Conservation (phyloP, 2,888 invertebrate species). For the Plebejus anna region DNA sequence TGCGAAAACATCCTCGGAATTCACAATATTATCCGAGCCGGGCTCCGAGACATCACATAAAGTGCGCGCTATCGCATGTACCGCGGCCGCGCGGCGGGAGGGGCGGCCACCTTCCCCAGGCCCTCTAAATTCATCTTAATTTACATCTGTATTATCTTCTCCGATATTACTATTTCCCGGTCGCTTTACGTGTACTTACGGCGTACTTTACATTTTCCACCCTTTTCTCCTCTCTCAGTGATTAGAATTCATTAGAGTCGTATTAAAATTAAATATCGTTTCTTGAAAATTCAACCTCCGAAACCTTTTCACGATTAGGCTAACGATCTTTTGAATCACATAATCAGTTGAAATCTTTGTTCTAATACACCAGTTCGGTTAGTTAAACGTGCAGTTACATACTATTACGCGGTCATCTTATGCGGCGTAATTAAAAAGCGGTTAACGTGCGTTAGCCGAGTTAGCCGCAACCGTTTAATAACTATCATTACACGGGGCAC, state of each 20-base stretch:
- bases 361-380: constrained; percentile 52
- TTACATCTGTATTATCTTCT: constrained; percentile 29
- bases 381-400: not conserved
- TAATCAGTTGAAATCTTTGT: not conserved
- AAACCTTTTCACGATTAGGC: not conserved
- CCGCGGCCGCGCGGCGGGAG: not conserved
- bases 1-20: constrained; percentile 74
- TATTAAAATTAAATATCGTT: not conserved
- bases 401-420: constrained; percentile 52
- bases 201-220: constrained; percentile 9
- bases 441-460: constrained; percentile 73
- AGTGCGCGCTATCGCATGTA: constrained; percentile 50
- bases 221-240: not conserved
- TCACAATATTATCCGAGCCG: constrained; percentile 72
- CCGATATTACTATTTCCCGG: constrained; percentile 7
- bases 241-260: not conserved
- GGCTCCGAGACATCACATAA: constrained; percentile 54
- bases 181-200: constrained; percentile 8
- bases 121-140: constrained; percentile 32
- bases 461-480: constrained; percentile 71
- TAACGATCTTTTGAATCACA: not conserved
- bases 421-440: constrained; percentile 69
- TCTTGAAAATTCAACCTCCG: not conserved
- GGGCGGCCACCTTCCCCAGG: not conserved
- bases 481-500: constrained; percentile 76